A percentile compares a stretch with the other conserved stretches of the same genome.
Evolutionary conservation across 2,113 vertebrate species (phyloP).

Genomic region (Brachyistius frenatus): DNA sequence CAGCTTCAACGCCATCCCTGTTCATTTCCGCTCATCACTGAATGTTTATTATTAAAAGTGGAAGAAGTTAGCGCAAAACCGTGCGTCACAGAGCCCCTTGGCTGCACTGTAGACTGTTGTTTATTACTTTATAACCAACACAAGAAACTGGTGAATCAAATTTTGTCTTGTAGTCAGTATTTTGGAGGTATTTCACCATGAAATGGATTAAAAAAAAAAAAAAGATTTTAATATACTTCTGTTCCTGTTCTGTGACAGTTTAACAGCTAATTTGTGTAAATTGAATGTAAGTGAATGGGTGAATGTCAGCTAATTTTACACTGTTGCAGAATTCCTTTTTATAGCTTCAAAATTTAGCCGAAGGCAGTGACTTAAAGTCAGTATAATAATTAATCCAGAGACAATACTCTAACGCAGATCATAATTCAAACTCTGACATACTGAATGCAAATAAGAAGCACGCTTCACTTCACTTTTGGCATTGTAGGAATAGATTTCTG

Average conservation of each 20-base stretch:
- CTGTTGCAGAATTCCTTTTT: no score
- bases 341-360: neutral
- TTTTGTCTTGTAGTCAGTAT: no score
- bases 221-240: no score
- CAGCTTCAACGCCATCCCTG: neutral
- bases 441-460: conserved; percentile 27
- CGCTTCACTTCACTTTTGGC: conserved; percentile 26
- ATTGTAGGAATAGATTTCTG: conserved; percentile 34
- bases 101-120: no score
- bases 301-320: no score
- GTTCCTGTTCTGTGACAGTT: no score
- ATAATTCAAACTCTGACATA: conserved; percentile 35
- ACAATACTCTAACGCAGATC: conserved; percentile 19
- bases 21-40: conserved; percentile 20
- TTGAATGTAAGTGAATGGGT: no score
- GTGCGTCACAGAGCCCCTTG: no score
- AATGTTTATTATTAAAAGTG: neutral
- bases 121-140: neutral
- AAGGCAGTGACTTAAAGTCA: neutral
- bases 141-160: neutral
- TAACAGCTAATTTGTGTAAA: no score
- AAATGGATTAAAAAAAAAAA: no score
- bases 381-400: conserved; percentile 29
- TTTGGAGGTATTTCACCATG: no score
- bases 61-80: no score